Evolutionary conservation across 2,113 vertebrate genomes (phyloP).

Genomic region (Semnopithecus entellus): DNA sequence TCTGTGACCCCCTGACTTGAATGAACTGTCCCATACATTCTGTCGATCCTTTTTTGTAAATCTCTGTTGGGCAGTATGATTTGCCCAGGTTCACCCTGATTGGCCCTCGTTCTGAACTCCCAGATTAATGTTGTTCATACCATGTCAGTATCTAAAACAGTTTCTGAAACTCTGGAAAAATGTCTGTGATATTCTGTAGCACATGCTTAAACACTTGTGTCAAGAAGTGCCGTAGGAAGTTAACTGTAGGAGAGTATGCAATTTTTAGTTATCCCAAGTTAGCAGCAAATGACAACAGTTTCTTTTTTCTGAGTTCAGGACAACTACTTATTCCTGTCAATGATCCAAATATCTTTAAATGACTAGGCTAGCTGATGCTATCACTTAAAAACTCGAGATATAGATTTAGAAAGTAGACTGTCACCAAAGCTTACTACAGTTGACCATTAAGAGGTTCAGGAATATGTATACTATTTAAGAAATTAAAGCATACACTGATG

Average conservation of each 20-base stretch:
- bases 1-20: background rate
- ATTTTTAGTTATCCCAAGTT: background rate
- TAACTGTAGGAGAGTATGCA: background rate
- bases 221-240: background rate
- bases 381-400: background rate
- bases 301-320: background rate
- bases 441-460: background rate
- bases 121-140: background rate
- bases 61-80: background rate
- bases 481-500: background rate
- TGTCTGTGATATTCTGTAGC: background rate
- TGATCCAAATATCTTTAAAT: conserved; percentile 8
- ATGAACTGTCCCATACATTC: background rate
- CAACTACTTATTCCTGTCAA: background rate
- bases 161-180: background rate
- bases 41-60: background rate
- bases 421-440: background rate
- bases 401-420: background rate
- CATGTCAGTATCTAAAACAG: background rate
- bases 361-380: background rate
- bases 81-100: background rate
- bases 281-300: background rate
- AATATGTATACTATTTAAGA: background rate
- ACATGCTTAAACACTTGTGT: background rate
- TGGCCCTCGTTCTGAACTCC: background rate